Evolutionary conservation across 1,140 invertebrate species (phyloP).

Genomic region (Whitmania pigra): DNA sequence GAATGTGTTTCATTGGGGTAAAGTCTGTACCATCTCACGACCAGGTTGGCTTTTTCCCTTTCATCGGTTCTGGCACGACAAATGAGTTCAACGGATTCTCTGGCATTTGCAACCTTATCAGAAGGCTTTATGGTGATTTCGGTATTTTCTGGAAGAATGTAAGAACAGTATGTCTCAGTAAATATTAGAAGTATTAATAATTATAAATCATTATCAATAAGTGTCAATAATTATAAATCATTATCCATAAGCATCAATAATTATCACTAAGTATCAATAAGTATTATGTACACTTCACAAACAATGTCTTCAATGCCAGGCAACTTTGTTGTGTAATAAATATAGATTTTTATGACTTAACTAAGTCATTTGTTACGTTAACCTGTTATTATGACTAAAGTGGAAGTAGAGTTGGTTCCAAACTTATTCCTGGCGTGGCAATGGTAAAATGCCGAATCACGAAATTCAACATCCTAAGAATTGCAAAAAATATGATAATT

Average conservation of each 20-base stretch:
- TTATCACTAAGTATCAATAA: no score
- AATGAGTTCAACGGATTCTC: slow-evolving; percentile 19
- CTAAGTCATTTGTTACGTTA: slow-evolving; percentile 5
- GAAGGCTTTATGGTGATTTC: background rate
- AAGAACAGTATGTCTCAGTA: no score
- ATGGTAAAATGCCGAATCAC: slow-evolving; percentile 60
- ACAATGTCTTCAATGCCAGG: no score
- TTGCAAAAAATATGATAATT: slow-evolving; percentile 1
- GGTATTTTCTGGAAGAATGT: background rate
- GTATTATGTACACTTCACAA: no score
- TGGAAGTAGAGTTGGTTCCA: slow-evolving; percentile 61
- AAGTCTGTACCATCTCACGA: slow-evolving; percentile 76
- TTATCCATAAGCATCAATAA: no score
- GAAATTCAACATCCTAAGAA: slow-evolving; percentile 33
- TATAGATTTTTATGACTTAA: background rate
- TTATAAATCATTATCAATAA: no score
- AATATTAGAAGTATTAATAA: no score
- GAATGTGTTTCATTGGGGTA: slow-evolving; percentile 30
- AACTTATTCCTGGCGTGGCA: slow-evolving; percentile 89
- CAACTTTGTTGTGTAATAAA: no score
- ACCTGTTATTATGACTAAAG: slow-evolving; percentile 37
- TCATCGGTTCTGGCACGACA: slow-evolving; percentile 28
- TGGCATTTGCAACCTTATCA: background rate
- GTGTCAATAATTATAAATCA: no score
- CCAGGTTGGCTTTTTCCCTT: slow-evolving; percentile 40